A percentile compares a stretch with the other conserved stretches of the same genome.
These are phyloP conservation scores for Pelochelys cantorii DNA, from an alignment of 2,797 vertebrate species.

Conservation along the genomic window DNA sequence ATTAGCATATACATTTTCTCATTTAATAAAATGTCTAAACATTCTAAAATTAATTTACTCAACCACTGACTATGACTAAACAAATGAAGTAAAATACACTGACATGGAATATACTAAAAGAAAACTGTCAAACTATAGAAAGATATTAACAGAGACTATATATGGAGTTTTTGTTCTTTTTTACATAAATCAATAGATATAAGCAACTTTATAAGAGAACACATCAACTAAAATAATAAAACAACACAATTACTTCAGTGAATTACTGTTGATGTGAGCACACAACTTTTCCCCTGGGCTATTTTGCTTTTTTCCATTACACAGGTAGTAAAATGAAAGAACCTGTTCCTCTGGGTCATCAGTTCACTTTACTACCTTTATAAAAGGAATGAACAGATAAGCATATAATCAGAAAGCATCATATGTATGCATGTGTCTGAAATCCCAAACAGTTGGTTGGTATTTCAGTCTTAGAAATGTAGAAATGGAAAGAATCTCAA, in stretches of 20 bases:
- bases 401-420: background rate
- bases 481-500: background rate
- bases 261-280: background rate
- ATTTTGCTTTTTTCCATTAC: background rate
- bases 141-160: background rate
- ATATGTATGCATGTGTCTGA: background rate
- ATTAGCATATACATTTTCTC: background rate
- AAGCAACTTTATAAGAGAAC: background rate
- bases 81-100: background rate
- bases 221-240: background rate
- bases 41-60: background rate
- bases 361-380: background rate
- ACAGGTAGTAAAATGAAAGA: background rate
- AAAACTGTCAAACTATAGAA: background rate
- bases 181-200: background rate
- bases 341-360: background rate
- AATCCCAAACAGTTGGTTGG: background rate
- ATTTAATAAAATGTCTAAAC: fast-evolving
- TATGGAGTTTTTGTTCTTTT: background rate
- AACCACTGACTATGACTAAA: background rate
- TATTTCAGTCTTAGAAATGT: background rate
- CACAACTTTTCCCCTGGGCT: background rate
- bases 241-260: background rate
- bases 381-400: background rate
- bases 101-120: too few species aligned